A percentile compares a stretch with the other conserved stretches of the same genome.
These are phyloP conservation scores for Drosophila insularis DNA, from an alignment of 1,140 invertebrate genomes.

Conservation along the genomic window DNA sequence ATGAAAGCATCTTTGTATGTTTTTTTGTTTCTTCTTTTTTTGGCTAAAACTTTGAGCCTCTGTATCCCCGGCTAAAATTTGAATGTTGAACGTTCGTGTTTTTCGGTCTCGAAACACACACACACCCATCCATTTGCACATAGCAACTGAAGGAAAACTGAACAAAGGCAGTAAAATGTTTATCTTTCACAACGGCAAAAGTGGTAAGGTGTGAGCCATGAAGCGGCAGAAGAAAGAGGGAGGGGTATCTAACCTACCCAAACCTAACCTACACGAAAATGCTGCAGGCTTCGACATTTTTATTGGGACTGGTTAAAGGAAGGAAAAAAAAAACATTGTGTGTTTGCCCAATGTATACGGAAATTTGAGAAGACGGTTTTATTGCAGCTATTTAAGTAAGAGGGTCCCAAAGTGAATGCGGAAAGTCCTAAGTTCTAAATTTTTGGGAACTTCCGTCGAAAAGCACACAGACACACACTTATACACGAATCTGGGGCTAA, in stretches of 20 bases:
- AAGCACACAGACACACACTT: too few relatives aligned
- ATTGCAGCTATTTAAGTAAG: conserved; percentile 5
- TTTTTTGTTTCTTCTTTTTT: background rate
- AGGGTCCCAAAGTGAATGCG: background rate
- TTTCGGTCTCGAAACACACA: background rate
- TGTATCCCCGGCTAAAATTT: background rate
- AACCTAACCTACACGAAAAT: background rate
- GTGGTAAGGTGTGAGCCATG: background rate
- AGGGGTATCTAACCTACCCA: background rate
- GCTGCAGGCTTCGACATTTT: background rate
- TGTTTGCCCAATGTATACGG: conserved; percentile 2
- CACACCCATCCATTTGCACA: background rate
- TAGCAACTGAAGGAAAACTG: background rate
- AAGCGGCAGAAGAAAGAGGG: too few relatives aligned
- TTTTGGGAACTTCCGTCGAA: too few relatives aligned
- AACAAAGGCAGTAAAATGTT: conserved; percentile 10
- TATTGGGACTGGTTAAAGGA: background rate
- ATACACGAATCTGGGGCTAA: too few relatives aligned
- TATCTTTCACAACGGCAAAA: background rate
- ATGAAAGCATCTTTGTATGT: background rate
- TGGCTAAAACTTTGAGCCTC: background rate
- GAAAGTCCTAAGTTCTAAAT: background rate
- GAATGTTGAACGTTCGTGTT: conserved; percentile 8
- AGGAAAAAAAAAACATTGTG: background rate
- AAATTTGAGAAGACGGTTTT: background rate